Base-by-base conservation (phyloP, 2,113 vertebrate species). In the Ahaetulla prasina region DNA sequence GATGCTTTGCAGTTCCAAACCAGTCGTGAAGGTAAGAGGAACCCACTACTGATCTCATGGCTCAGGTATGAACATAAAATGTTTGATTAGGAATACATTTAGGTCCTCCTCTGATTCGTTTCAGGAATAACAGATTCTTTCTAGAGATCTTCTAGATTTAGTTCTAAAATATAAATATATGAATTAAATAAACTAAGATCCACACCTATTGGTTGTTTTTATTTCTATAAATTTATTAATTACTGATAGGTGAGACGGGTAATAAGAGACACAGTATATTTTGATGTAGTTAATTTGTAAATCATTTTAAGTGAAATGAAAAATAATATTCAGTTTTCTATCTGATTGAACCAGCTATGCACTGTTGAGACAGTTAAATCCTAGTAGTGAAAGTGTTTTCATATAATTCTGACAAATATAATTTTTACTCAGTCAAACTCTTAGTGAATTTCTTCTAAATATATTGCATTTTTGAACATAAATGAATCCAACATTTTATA, bases 271-370 rank as follows among this genome's bases (percentile, higher is more conserved):
- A 4, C 54, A 84, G 49, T 45, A 3, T 88, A 87, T 92, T 94
- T 94, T 88, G 3, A 30, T 74, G 35, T 91, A 74, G 74, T 52
- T 5, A 55, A 1, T 84, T 92, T 2, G 23, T 95, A 95, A 49
- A 49, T 57, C 23, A 94, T 87, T 94, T 94, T 50, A 94, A 94
- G 91, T 92, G 93, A 63, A 84, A 80, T 85, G 91, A 84, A 91
- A 95, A 94, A 35, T 43, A 12, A 89, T 89, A 50, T 92, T 63
- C 63, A 35, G 27, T 20, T 87, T 8, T 88, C 2, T 9, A 27
- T 89, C 23, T 35, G 60, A 4, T 53, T 95, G 55, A 68, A 92
- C n/a, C 23, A 47, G 43, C 20, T 87, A 45, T 0, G 22, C 87
- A 25, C 35, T 92, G 92, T 52, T 92, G 93, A 86, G 39, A 52